phyloP scores from a whole-genome alignment of 2,113 vertebrate genomes.

The Argyrosomus japonicus region DNA sequence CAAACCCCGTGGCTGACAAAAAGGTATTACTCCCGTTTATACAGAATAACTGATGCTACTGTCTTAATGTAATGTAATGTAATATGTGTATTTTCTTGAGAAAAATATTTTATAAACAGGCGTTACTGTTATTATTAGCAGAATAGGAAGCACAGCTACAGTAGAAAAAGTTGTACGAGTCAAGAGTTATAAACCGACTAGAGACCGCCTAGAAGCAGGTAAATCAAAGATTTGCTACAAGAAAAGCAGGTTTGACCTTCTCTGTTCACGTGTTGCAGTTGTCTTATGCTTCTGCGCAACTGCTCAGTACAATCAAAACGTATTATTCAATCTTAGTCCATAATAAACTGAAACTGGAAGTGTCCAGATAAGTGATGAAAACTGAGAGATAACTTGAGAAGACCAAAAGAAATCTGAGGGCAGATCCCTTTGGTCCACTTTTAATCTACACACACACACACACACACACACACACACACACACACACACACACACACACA shows the following conservation, averaged over 20 bases:
- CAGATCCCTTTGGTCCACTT: constrained; percentile 36
- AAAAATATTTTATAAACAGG: neutral
- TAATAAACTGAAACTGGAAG: constrained; percentile 15
- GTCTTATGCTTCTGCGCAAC: neutral
- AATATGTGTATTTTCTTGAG: neutral
- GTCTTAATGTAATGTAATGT: neutral
- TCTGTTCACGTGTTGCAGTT: neutral
- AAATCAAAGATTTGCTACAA: constrained; percentile 15
- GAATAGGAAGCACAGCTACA: constrained; percentile 26
- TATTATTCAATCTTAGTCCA: neutral
- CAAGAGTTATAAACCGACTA: neutral
- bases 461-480: neutral
- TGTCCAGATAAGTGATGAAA: neutral
- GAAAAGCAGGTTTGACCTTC: constrained; percentile 13
- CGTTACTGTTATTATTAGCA: neutral
- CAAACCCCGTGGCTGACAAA: neutral
- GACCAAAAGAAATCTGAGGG: neutral
- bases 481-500: neutral
- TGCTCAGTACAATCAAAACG: neutral
- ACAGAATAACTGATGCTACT: constrained; percentile 19
- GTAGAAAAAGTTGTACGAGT: neutral
- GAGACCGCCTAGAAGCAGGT: neutral
- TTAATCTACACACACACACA: neutral
- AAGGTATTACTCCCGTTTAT: neutral
- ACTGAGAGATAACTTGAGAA: neutral